Conservation (phyloP, 2,113 vertebrate species). For the Etheostoma spectabile region DNA sequence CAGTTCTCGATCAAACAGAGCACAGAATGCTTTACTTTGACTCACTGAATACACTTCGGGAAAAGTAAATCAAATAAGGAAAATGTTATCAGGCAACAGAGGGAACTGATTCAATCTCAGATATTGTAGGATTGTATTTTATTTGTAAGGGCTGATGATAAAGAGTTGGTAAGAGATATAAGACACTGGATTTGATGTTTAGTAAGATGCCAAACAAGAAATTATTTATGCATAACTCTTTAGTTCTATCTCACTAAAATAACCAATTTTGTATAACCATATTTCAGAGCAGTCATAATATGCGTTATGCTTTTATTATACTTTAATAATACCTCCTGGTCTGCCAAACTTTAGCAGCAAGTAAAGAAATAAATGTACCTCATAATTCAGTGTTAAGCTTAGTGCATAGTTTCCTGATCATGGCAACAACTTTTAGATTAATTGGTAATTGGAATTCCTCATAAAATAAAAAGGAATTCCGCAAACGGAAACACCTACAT, state of each 20-base stretch:
- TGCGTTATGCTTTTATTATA: not conserved
- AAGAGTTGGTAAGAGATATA: not conserved
- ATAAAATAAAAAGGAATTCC: not conserved
- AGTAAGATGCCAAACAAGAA: not conserved
- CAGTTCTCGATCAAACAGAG: slow-evolving; percentile 47
- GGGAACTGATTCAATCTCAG: slow-evolving; percentile 34
- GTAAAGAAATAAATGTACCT: not conserved
- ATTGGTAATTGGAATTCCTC: not conserved
- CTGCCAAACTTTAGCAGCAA: slow-evolving; percentile 8
- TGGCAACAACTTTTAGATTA: not conserved
- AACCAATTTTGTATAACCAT: slow-evolving; percentile 8
- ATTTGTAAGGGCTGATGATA: slow-evolving; percentile 6
- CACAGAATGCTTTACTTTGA: slow-evolving; percentile 17
- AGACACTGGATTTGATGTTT: not conserved
- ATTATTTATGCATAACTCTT: not conserved
- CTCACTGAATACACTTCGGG: slow-evolving; percentile 22
- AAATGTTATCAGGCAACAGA: slow-evolving; percentile 35
- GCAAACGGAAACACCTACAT: not conserved
- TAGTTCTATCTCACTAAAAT: not conserved
- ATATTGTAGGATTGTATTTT: slow-evolving; percentile 8
- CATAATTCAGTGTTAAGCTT: not conserved
- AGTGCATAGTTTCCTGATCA: not conserved
- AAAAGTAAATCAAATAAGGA: slow-evolving; percentile 43
- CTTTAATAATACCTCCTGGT: not conserved
- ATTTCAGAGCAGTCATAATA: not conserved